Evolutionary conservation across 2,888 invertebrate genomes (phyloP).

Genomic region (Spialia ferax): DNA sequence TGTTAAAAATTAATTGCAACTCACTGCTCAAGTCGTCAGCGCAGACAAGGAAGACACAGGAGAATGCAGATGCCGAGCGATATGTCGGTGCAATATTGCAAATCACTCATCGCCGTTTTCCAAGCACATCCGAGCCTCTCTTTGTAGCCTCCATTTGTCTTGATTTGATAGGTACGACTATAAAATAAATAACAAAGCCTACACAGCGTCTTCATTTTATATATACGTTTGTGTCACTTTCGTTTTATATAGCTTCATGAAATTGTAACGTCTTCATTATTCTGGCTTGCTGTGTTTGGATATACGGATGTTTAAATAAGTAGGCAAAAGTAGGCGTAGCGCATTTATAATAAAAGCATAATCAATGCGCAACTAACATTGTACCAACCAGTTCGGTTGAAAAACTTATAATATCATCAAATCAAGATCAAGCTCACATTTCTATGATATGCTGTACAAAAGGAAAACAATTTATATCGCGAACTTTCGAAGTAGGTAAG

Average conservation of each 20-base stretch:
- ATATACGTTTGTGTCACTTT: slow-evolving; percentile 38
- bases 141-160: slow-evolving; percentile 51
- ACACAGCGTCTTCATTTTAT: slow-evolving; percentile 41
- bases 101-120: slow-evolving; percentile 52
- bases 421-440: no score
- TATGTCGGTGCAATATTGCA: slow-evolving; percentile 53
- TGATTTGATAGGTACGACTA: slow-evolving; percentile 53
- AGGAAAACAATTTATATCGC: no score
- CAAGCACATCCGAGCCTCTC: slow-evolving; percentile 47
- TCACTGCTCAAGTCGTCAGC: not conserved
- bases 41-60: not conserved
- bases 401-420: no score
- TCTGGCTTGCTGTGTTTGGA: not conserved
- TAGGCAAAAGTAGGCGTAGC: no score
- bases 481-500: not conserved
- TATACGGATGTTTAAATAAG: not conserved
- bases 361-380: no score
- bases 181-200: slow-evolving; percentile 49
- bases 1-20: not conserved
- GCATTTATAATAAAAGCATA: no score
- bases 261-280: slow-evolving; percentile 5
- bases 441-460: no score
- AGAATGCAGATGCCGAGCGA: slow-evolving; percentile 41
- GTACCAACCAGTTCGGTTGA: no score
- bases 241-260: slow-evolving; percentile 16